These are phyloP conservation scores for Anas platyrhynchos DNA, from an alignment of 2,113 vertebrate genomes.

Conservation along the genomic window DNA sequence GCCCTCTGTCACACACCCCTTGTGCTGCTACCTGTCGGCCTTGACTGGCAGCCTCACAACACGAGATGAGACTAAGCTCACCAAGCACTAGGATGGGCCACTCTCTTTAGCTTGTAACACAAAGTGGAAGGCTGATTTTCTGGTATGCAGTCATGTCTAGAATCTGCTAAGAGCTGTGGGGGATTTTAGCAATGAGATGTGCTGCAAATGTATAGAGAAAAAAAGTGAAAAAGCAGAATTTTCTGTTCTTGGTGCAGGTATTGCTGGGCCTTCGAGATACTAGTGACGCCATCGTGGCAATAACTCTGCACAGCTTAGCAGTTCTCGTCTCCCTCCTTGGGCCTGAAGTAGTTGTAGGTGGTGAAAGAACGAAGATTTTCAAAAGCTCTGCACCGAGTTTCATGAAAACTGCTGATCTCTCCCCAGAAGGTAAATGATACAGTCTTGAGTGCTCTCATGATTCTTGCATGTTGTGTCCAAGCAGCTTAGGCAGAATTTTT, in stretches of 20 bases:
- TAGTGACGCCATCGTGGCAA: conserved; percentile 88
- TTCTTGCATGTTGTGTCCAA: not conserved
- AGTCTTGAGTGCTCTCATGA: not conserved
- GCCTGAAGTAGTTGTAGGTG: conserved; percentile 95
- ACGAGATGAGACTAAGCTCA: not conserved
- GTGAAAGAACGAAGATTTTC: conserved; percentile 94
- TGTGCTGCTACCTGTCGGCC: rapidly evolving
- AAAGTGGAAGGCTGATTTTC: not conserved
- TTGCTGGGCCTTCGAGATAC: conserved; percentile 94
- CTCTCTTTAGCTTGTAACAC: not conserved
- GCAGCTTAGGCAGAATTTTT: not conserved
- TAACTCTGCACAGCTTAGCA: conserved; percentile 92
- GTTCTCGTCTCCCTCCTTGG: conserved; percentile 93
- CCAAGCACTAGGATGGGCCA: not conserved
- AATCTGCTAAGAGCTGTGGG: not conserved
- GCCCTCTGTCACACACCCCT: not conserved
- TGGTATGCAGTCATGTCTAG: not conserved
- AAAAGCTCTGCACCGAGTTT: conserved; percentile 93
- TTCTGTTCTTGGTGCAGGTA: conserved; percentile 77
- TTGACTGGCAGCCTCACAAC: not conserved
- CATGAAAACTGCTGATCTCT: conserved; percentile 87
- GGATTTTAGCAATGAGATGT: not conserved
- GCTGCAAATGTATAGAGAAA: not conserved
- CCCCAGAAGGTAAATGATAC: conserved; percentile 86
- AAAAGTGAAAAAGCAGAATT: not conserved